phyloP scores from a whole-genome alignment of 2,888 invertebrate genomes.

The Cheilosia impressa region DNA sequence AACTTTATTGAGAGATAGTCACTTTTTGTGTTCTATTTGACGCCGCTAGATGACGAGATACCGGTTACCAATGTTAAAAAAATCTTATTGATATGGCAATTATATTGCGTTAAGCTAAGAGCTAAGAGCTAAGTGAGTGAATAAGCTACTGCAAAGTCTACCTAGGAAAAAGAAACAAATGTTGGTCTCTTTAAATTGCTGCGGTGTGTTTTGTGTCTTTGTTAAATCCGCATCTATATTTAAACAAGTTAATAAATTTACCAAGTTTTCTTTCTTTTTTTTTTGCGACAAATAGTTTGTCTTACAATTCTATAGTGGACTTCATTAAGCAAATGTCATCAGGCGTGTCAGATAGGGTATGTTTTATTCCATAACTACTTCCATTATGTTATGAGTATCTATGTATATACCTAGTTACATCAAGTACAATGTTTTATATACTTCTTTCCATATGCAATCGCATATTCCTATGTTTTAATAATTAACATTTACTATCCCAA shows the following conservation, averaged over 20 bases:
- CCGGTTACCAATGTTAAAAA: too few species aligned
- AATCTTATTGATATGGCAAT: too few species aligned
- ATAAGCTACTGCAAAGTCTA: background rate
- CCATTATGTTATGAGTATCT: conserved; percentile 5
- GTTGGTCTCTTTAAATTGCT: background rate
- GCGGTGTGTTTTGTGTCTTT: background rate
- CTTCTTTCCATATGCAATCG: background rate
- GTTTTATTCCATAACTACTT: conserved; percentile 63
- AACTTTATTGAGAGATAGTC: too few species aligned
- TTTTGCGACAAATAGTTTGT: too few species aligned
- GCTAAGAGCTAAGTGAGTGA: too few species aligned
- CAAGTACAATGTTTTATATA: background rate
- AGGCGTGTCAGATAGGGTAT: conserved; percentile 96
- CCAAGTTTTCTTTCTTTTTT: too few species aligned
- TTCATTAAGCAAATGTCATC: conserved; percentile 90
- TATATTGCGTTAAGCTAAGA: too few species aligned
- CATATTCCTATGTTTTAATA: background rate
- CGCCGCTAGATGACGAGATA: too few species aligned
- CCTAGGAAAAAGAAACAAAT: background rate
- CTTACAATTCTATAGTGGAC: too few species aligned
- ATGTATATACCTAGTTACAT: background rate
- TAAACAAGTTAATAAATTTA: background rate
- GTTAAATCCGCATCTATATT: background rate
- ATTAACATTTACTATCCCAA: too few species aligned
- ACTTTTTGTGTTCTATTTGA: too few species aligned